phyloP scores from a whole-genome alignment of 2,797 vertebrate species.

The Alfaro cultratus region DNA sequence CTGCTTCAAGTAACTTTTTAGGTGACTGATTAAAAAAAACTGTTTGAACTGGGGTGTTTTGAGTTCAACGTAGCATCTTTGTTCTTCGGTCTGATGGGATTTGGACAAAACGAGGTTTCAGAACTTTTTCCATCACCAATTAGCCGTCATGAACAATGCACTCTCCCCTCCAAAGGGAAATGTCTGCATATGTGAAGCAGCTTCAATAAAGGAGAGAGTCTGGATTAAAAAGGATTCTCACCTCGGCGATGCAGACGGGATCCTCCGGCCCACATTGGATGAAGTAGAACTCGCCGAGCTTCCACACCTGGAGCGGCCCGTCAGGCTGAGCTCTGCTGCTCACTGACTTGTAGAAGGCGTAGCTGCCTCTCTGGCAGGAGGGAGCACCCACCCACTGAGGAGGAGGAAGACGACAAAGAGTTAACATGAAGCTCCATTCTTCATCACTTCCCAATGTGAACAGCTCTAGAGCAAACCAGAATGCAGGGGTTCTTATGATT shows the following conservation, averaged over 20 bases:
- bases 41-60: not conserved
- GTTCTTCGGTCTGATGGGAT: not conserved
- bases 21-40: not conserved
- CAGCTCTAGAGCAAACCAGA: not conserved
- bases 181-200: not conserved
- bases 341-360: constrained; percentile 86
- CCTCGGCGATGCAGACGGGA: constrained; percentile 83
- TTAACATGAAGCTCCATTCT: not conserved
- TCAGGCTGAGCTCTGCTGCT: constrained; percentile 65
- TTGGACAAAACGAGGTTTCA: not conserved
- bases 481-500: not conserved
- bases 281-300: constrained; percentile 85
- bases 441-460: not conserved
- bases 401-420: not conserved
- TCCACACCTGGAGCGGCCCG: constrained; percentile 73
- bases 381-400: constrained; percentile 85
- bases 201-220: not conserved
- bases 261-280: constrained; percentile 82
- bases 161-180: not conserved
- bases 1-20: not conserved
- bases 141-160: not conserved
- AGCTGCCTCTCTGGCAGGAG: constrained; percentile 83
- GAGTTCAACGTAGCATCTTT: not conserved
- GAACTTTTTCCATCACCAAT: not conserved
- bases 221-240: constrained; percentile 30